phyloP scores from a whole-genome alignment of 2,113 vertebrate species.

The Pangasianodon hypophthalmus region DNA sequence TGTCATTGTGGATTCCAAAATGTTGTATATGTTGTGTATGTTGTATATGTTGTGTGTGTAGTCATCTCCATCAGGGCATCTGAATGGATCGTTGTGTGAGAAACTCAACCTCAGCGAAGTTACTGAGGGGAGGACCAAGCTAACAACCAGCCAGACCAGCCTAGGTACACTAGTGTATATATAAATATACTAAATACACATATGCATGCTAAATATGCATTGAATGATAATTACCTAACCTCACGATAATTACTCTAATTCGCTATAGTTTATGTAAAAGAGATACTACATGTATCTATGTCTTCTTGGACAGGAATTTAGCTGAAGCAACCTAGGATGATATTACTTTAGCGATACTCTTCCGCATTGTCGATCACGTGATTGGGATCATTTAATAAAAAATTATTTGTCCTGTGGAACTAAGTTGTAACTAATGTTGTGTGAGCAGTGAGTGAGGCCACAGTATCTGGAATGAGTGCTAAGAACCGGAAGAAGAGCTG shows the following conservation, averaged over 20 bases:
- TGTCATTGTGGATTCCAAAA: neutral
- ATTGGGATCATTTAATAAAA: neutral
- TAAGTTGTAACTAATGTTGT: neutral
- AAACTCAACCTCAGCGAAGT: constrained; percentile 60
- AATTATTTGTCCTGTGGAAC: neutral
- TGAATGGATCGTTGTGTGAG: constrained; percentile 61
- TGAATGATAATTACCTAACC: neutral
- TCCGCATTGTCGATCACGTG: neutral
- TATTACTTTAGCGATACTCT: neutral
- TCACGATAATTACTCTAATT: neutral
- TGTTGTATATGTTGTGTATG: neutral
- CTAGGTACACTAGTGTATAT: constrained; percentile 32
- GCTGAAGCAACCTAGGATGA: neutral
- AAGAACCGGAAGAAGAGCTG: constrained; percentile 60
- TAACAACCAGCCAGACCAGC: constrained; percentile 62
- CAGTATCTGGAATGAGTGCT: constrained; percentile 54
- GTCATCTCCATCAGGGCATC: constrained; percentile 63
- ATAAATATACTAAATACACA: neutral
- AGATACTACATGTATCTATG: neutral
- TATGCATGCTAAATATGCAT: neutral
- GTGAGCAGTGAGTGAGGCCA: constrained; percentile 64
- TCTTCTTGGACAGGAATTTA: too few relatives aligned
- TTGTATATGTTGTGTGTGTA: constrained; percentile 8
- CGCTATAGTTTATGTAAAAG: neutral
- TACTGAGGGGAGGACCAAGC: constrained; percentile 61